Conservation (phyloP, 2,888 invertebrate genomes). For the Meteorus cinctellus region DNA sequence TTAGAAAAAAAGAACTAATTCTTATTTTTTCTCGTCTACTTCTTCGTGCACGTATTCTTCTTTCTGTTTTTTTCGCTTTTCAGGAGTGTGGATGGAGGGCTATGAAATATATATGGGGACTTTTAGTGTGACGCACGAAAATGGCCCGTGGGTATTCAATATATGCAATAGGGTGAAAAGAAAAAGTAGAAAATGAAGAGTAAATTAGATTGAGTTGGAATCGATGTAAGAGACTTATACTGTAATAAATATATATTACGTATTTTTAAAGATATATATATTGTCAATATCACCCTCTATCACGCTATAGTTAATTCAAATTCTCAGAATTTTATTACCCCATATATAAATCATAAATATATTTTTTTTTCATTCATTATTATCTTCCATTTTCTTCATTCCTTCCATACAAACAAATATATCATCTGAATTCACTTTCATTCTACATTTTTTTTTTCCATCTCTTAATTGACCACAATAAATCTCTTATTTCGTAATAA, state of each 20-base stretch:
- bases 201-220: slow-evolving; percentile 43
- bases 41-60: not conserved
- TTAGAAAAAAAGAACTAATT: not conserved
- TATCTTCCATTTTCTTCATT: too few relatives aligned
- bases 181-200: slow-evolving; percentile 24
- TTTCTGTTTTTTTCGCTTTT: not conserved
- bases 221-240: slow-evolving; percentile 36
- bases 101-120: not conserved
- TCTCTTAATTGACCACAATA: not conserved
- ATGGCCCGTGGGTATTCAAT: slow-evolving; percentile 24
- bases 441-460: not conserved
- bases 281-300: not conserved
- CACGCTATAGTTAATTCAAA: not conserved
- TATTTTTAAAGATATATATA: slow-evolving; percentile 9
- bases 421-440: not conserved
- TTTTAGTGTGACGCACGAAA: slow-evolving; percentile 6
- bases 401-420: too few relatives aligned
- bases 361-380: not conserved
- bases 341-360: not conserved
- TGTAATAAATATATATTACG: slow-evolving; percentile 5
- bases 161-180: not conserved
- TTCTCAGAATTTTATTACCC: not conserved
- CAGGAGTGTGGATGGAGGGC: not conserved
- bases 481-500: not conserved
- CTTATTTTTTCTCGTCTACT: not conserved